Conservation (phyloP, 92 coral and sea anemone genomes). For the Phenganax subtilis region DNA sequence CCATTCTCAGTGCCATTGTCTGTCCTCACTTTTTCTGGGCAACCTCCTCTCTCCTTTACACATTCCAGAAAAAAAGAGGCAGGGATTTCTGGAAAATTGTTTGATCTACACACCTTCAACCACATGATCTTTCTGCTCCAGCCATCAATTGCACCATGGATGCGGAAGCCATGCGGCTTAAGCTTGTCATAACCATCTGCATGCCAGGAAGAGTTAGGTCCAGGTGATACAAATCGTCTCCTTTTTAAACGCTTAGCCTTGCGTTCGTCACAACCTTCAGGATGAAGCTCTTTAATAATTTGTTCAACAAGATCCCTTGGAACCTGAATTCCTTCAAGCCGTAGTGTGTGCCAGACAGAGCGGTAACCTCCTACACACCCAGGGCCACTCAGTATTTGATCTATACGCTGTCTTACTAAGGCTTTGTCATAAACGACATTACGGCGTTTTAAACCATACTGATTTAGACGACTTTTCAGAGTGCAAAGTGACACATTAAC, state of each 20-base stretch:
- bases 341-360: constrained; percentile 17
- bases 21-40: constrained; percentile 20
- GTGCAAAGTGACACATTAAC: not conserved
- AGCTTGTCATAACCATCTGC: constrained; percentile 2
- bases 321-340: constrained; percentile 24
- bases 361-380: constrained; percentile 28
- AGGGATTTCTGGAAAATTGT: constrained; percentile 11
- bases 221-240: constrained; percentile 19
- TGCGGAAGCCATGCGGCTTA: not conserved
- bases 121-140: constrained; percentile 22
- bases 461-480: constrained; percentile 18
- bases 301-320: constrained; percentile 14
- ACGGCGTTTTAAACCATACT: constrained; percentile 9
- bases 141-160: constrained; percentile 16
- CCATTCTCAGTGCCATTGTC: constrained; percentile 30
- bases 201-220: constrained; percentile 19
- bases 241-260: constrained; percentile 13
- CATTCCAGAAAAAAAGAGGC: constrained; percentile 18
- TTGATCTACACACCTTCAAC: constrained; percentile 28
- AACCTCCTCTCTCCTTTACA: not conserved
- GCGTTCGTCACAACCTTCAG: constrained; percentile 14
- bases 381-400: constrained; percentile 9
- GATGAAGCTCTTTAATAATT: constrained; percentile 10
- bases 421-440: constrained; percentile 14
- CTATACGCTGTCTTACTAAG: constrained; percentile 6